Conservation (phyloP, 1,140 invertebrate genomes). For the Mylabris phalerata region DNA sequence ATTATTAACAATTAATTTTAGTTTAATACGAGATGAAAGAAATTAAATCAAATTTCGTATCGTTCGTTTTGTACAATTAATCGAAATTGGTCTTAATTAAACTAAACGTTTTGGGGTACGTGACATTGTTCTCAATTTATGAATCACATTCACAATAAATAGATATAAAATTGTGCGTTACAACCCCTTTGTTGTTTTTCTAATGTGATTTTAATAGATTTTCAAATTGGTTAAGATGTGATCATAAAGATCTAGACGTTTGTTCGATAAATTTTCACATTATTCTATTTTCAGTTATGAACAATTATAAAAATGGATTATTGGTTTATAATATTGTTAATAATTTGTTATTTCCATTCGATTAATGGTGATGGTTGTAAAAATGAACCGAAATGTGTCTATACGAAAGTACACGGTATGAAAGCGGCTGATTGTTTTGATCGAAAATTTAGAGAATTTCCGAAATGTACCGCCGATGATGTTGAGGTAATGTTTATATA, state of each 20-base stretch:
- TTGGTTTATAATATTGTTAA: too few species aligned
- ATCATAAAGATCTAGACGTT: too few species aligned
- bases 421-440: slow-evolving; percentile 30
- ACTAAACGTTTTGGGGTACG: too few species aligned
- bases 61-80: slow-evolving; percentile 1
- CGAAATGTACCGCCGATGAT: slow-evolving; percentile 27
- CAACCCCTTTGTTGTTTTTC: background rate
- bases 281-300: slow-evolving; percentile 17
- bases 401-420: slow-evolving; percentile 21
- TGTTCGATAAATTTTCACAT: background rate
- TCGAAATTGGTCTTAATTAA: background rate
- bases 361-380: slow-evolving; percentile 12
- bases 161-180: background rate
- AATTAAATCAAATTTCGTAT: background rate
- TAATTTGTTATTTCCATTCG: too few species aligned
- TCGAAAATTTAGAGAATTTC: slow-evolving; percentile 25
- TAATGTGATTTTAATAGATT: background rate
- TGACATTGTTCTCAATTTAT: too few species aligned
- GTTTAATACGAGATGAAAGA: background rate
- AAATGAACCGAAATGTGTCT: slow-evolving; percentile 23
- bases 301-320: slow-evolving; percentile 1
- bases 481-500: slow-evolving; percentile 22
- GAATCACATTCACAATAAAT: too few species aligned
- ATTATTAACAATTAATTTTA: too few species aligned
- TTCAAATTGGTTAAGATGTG: background rate